A percentile compares a stretch with the other conserved stretches of the same genome.
Conservation (phyloP, 2,113 vertebrate species). For the Antennarius striatus region DNA sequence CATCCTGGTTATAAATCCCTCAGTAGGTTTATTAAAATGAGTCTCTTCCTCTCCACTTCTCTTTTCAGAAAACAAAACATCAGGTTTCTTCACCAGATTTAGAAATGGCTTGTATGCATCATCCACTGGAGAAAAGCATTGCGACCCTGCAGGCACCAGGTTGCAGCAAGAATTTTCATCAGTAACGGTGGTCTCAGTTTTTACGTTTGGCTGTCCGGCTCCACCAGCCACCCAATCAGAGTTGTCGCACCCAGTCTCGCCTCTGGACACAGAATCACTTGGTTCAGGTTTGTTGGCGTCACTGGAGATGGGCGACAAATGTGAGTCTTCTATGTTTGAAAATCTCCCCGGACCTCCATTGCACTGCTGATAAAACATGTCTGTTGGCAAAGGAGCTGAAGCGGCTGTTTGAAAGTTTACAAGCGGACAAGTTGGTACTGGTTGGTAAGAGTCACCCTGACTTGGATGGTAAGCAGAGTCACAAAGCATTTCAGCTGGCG, state of each 20-base stretch:
- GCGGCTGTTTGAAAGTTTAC: background rate
- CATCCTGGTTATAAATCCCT: background rate
- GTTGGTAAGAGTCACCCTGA: constrained; percentile 2
- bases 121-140: constrained; percentile 11
- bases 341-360: constrained; percentile 20
- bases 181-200: background rate
- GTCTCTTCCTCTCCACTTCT: background rate
- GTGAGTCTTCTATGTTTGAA: constrained; percentile 28
- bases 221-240: background rate
- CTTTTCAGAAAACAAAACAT: background rate
- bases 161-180: constrained; percentile 23
- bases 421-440: background rate
- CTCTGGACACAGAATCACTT: background rate
- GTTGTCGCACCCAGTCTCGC: constrained; percentile 18
- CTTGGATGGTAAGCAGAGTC: constrained; percentile 16
- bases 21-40: constrained; percentile 1
- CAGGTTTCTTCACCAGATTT: constrained; percentile 15
- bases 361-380: constrained; percentile 49
- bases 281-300: background rate
- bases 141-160: background rate
- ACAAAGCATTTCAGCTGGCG: background rate
- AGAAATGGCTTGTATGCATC: constrained; percentile 56
- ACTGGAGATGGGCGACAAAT: constrained; percentile 22
- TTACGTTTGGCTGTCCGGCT: background rate
- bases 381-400: constrained; percentile 22